A percentile compares a stretch with the other conserved stretches of the same genome.
Evolutionary conservation across 2,888 invertebrate species (phyloP).

Genomic region (Cryptus viduatorius): DNA sequence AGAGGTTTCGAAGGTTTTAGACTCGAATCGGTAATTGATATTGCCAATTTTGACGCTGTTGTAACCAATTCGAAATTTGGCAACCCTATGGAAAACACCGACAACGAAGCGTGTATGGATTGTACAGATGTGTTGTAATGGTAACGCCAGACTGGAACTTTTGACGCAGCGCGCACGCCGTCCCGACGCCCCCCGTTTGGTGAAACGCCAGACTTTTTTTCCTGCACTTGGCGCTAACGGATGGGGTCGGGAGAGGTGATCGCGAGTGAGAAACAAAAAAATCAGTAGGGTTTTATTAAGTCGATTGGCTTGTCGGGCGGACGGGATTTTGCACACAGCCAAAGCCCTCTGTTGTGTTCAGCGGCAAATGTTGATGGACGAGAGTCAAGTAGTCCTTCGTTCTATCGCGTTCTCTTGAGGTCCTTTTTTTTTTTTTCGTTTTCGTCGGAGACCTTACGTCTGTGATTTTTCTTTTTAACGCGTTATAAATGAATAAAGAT

Average conservation of each 20-base stretch:
- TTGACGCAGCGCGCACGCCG: constrained; percentile 39
- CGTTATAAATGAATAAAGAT: neutral
- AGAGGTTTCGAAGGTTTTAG: too few species aligned
- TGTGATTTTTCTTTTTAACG: neutral
- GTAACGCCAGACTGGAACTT: constrained; percentile 18
- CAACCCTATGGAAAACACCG: neutral
- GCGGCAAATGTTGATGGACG: constrained; percentile 38
- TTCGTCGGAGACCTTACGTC: neutral
- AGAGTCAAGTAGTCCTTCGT: constrained; percentile 42
- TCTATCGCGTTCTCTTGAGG: constrained; percentile 22
- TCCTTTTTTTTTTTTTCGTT: constrained; percentile 14
- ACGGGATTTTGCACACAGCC: constrained; percentile 20
- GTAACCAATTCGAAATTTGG: constrained; percentile 28
- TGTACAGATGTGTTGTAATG: constrained; percentile 2
- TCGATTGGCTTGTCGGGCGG: constrained; percentile 55
- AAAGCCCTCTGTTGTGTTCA: constrained; percentile 4
- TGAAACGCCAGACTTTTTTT: constrained; percentile 60
- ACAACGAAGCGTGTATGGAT: neutral
- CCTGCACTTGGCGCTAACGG: constrained; percentile 51
- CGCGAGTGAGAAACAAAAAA: constrained; percentile 34
- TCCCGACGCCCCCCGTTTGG: constrained; percentile 44
- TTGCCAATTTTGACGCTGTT: too few species aligned
- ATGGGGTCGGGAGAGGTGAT: constrained; percentile 2
- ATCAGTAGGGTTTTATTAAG: constrained; percentile 54
- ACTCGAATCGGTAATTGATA: too few species aligned